phyloP scores from a whole-genome alignment of 2,888 invertebrate species.

The Clepsis dumicolana region DNA sequence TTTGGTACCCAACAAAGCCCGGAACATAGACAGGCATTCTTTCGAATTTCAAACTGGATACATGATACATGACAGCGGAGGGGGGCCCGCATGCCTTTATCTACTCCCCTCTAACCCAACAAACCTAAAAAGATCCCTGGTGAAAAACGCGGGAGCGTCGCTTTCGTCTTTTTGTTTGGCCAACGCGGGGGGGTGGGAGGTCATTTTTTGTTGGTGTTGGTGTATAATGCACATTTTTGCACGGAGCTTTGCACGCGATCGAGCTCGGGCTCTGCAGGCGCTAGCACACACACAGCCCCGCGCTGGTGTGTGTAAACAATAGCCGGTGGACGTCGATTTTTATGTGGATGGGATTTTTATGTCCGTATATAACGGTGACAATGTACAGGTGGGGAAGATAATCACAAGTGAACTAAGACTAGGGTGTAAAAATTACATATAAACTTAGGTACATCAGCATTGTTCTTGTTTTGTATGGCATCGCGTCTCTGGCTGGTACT shows the following conservation, averaged over 20 bases:
- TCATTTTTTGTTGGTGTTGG: conserved; percentile 70
- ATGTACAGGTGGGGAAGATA: conserved; percentile 35
- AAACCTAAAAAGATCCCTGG: conserved; percentile 67
- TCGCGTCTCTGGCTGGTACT: not conserved
- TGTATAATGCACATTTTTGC: conserved; percentile 81
- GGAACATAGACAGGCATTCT: conserved; percentile 47
- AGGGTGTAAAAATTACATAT: not conserved
- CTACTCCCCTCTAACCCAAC: conserved; percentile 64
- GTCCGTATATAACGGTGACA: conserved; percentile 35
- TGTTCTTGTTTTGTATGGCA: not conserved
- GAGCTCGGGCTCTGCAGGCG: conserved; percentile 69
- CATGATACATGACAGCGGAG: conserved; percentile 74
- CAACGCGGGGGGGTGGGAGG: conserved; percentile 61
- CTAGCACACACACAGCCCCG: conserved; percentile 57
- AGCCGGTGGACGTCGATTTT: conserved; percentile 40
- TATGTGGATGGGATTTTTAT: conserved; percentile 42
- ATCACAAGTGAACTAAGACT: conserved; percentile 18
- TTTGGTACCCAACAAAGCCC: conserved; percentile 47
- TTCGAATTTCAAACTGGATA: conserved; percentile 68
- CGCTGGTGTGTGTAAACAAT: conserved; percentile 45
- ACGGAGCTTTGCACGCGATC: conserved; percentile 78
- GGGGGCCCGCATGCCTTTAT: conserved; percentile 71
- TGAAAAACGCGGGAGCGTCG: conserved; percentile 59
- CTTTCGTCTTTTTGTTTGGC: conserved; percentile 62
- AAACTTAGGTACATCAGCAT: not conserved